Evolutionary conservation across 2,113 vertebrate species (phyloP).

Genomic region (Hylia prasina): DNA sequence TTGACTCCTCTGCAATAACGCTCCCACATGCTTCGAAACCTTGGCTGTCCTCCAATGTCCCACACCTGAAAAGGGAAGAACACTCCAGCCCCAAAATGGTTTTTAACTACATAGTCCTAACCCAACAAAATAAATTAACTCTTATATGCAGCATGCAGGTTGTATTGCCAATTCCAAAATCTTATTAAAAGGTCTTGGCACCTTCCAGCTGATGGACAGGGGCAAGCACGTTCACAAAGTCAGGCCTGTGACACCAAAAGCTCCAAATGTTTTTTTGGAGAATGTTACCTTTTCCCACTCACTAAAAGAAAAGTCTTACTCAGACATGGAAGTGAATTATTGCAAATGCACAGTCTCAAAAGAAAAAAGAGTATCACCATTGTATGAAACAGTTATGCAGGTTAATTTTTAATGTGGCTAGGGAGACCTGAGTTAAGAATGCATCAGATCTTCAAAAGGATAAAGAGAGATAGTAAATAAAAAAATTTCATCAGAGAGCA

Average conservation of each 20-base stretch:
- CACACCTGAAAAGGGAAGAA: constrained; percentile 55
- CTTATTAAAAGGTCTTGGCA: not conserved
- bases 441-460: not conserved
- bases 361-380: not conserved
- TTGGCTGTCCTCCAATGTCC: constrained; percentile 74
- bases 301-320: not conserved
- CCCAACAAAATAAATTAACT: not conserved
- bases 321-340: not conserved
- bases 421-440: not conserved
- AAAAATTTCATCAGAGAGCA: not conserved
- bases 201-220: not conserved
- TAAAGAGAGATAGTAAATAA: not conserved
- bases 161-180: not conserved
- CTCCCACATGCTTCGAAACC: constrained; percentile 74
- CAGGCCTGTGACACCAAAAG: not conserved
- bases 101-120: not conserved
- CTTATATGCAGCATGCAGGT: not conserved
- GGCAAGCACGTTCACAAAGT: not conserved
- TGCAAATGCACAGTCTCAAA: not conserved
- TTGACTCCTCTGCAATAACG: constrained; percentile 76
- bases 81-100: not conserved
- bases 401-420: not conserved
- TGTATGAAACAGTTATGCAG: not conserved
- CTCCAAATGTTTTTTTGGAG: not conserved
- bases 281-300: not conserved